Conservation (phyloP, 2,797 vertebrate species). For the Poecilia gillii region DNA sequence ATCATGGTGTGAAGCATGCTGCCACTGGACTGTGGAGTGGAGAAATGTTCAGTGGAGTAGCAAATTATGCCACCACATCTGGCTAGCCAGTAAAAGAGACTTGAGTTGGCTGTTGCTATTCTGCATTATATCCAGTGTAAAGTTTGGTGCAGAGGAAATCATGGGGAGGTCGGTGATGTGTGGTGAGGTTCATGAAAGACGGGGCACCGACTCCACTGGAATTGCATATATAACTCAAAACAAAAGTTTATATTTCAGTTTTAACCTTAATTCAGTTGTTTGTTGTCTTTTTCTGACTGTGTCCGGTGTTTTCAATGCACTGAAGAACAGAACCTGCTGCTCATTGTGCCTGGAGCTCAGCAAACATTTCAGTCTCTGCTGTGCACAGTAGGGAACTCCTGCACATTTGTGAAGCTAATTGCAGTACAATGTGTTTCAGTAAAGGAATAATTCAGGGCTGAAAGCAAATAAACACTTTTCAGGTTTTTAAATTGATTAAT, state of each 20-base stretch:
- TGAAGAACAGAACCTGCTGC: background rate
- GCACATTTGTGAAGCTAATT: background rate
- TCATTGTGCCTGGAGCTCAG: background rate
- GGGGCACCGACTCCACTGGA: background rate
- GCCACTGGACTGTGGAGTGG: background rate
- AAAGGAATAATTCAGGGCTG: background rate
- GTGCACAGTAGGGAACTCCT: background rate
- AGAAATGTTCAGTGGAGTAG: background rate
- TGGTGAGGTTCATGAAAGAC: background rate
- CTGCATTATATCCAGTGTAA: background rate
- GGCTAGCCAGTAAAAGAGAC: background rate
- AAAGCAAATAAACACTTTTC: background rate
- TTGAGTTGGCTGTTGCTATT: background rate
- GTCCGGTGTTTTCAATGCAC: background rate
- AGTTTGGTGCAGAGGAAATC: background rate
- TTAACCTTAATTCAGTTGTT: background rate
- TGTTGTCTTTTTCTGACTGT: background rate
- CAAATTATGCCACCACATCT: background rate
- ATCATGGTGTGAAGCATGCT: background rate
- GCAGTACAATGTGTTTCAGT: background rate
- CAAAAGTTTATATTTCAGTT: background rate
- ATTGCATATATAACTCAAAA: background rate
- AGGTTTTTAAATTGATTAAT: background rate
- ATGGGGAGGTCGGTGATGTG: background rate
- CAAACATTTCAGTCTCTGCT: background rate